Evolutionary conservation across 2,888 invertebrate species (phyloP), one percentile per base, ranked within the genome.

Genomic region (Polyploca ridens): DNA sequence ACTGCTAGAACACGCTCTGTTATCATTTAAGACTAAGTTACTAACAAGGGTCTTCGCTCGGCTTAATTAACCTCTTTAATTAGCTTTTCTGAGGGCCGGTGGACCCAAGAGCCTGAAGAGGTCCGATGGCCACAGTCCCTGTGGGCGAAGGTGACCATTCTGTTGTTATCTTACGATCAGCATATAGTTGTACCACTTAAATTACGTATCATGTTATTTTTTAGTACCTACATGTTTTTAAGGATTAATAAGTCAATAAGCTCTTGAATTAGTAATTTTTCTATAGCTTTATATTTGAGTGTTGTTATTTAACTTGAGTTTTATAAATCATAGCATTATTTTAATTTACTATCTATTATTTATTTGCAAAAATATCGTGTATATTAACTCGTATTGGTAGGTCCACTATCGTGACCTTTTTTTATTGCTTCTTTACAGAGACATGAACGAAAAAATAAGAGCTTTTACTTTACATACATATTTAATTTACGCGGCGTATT

Each of bases 51-150:
- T 77, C 78, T 81, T 76, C 74, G 76, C 77, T 82, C 75, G 74
- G 76, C 77, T 81, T 85, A 84, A 85, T 87, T 86, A 86, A 83
- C 80, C 81, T 78, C 76, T 81, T 74, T 84, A 81, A 85, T 86
- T 85, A 82, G 74, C 77, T 76, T 82, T 82, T 77, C 74, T 74
- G 69, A 67, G 72, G 71, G 46, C 46, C n/a, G 46, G 62, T 69
- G 71, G 69, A 14, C 33, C 38, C 16, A 41, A 41, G 41, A 41
- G 33, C 41, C 41, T 19, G 61, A n/a, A 10, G 59, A 35, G 59
- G n/a, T 60, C 38, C 38, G 19, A 54, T 35, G 33, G 33, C 16
- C 16, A 38, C 35, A 4, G 16, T 59, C 59, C 59, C 46, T n/a
- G 14, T n/a, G 46, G 46, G n/a, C n/a, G 10, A 59, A 35, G 58